Conservation (phyloP, 2,797 vertebrate genomes). For the Cynodonichthys magdalenae region DNA sequence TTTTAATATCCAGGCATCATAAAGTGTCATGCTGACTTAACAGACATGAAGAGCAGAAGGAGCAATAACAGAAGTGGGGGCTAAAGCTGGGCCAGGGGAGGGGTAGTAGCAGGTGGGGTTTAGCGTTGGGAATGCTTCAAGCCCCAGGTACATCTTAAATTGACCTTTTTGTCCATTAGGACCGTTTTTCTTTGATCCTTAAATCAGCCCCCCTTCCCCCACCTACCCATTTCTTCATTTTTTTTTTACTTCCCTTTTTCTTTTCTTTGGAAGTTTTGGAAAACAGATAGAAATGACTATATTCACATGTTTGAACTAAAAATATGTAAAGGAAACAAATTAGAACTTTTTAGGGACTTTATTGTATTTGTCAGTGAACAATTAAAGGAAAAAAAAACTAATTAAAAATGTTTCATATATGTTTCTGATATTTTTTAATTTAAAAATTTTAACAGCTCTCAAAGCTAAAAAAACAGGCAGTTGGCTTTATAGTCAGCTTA, state of each 20-base stretch:
- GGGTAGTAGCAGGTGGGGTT: conserved; percentile 19
- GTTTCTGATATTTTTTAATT: conserved; percentile 28
- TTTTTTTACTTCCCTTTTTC: neutral
- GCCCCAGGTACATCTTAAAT: conserved; percentile 29
- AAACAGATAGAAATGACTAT: no score
- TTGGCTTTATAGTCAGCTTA: conserved; percentile 72
- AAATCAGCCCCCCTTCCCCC: neutral
- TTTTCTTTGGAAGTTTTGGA: neutral
- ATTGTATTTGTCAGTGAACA: no score
- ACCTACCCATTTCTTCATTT: no score
- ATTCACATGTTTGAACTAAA: no score
- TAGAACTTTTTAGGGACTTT: no score
- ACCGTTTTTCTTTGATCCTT: conserved; percentile 17
- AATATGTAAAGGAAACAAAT: no score
- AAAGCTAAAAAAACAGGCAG: conserved; percentile 43
- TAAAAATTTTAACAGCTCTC: conserved; percentile 33
- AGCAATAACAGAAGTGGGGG: conserved; percentile 74
- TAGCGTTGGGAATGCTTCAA: conserved; percentile 27
- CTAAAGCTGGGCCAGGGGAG: conserved; percentile 17
- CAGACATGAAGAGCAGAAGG: conserved; percentile 78
- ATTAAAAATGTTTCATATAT: neutral
- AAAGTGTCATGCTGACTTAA: conserved; percentile 85
- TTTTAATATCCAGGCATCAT: conserved; percentile 84
- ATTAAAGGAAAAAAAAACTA: no score
- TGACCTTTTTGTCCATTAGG: conserved; percentile 24